A percentile compares a stretch with the other conserved stretches of the same genome.
Conservation (phyloP, 2,888 invertebrate genomes). For the Trichacis sp. region DNA sequence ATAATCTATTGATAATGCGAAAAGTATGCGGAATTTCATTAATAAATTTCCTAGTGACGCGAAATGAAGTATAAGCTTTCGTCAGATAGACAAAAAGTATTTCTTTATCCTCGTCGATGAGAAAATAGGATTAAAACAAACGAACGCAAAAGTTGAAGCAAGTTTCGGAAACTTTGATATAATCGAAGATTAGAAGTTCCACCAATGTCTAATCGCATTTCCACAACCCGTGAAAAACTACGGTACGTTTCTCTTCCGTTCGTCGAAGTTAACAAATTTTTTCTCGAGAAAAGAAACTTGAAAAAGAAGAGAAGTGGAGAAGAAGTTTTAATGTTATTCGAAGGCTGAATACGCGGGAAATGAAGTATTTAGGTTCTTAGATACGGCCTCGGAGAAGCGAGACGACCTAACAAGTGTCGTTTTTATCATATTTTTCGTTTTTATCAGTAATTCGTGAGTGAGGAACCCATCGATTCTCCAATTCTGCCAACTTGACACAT, state of each 20-base stretch:
- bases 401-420: background rate
- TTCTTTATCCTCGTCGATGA: background rate
- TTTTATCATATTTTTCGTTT: background rate
- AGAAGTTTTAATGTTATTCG: slow-evolving; percentile 14
- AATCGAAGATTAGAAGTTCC: background rate
- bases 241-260: too few relatives aligned
- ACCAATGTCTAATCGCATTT: background rate
- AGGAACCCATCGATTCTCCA: background rate
- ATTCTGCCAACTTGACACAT: background rate
- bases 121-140: background rate
- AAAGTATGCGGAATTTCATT: too few relatives aligned
- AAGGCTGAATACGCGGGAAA: slow-evolving; percentile 11
- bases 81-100: background rate
- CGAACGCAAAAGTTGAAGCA: background rate
- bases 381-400: background rate
- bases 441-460: too few relatives aligned
- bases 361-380: slow-evolving; percentile 4
- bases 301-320: background rate
- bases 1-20: too few relatives aligned
- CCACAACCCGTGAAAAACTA: background rate
- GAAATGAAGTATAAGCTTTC: background rate
- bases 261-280: background rate
- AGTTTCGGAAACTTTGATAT: too few relatives aligned
- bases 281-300: background rate
- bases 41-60: too few relatives aligned